phyloP scores from a whole-genome alignment of 2,113 vertebrate genomes.

The Myotis lucifugus region DNA sequence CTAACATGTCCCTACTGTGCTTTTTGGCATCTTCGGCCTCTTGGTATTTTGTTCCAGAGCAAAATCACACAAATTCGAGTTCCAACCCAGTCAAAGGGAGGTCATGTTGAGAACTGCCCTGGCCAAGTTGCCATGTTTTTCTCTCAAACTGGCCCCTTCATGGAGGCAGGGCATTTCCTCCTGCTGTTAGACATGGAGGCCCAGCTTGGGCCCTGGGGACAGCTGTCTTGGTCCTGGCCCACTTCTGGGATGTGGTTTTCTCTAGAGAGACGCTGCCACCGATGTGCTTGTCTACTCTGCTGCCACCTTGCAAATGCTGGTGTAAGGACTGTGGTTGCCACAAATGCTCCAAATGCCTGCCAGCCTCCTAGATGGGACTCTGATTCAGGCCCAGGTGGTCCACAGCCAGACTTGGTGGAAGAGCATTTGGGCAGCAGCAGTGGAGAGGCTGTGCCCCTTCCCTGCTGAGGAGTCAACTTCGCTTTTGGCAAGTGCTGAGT shows the following conservation, averaged over 20 bases:
- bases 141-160: not conserved
- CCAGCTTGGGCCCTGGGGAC: not conserved
- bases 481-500: not conserved
- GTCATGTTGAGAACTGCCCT: conserved; percentile 42
- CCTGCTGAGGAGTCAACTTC: not conserved
- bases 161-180: not conserved
- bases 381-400: not conserved
- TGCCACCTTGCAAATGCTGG: too few species aligned
- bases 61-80: conserved; percentile 13
- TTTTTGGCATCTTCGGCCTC: conserved; percentile 39
- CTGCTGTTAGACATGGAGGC: not conserved
- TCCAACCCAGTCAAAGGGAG: conserved; percentile 12
- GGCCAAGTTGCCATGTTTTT: not conserved
- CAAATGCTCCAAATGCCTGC: not conserved
- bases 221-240: not conserved
- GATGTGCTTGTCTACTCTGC: not conserved
- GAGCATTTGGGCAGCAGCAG: not conserved
- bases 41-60: conserved; percentile 46
- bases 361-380: not conserved
- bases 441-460: not conserved
- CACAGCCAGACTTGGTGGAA: not conserved
- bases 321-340: not conserved
- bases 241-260: not conserved
- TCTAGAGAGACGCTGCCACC: not conserved
- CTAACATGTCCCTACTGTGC: conserved; percentile 32